Base-by-base conservation (phyloP, 2,888 invertebrate genomes). In the Cryptus armator region DNA sequence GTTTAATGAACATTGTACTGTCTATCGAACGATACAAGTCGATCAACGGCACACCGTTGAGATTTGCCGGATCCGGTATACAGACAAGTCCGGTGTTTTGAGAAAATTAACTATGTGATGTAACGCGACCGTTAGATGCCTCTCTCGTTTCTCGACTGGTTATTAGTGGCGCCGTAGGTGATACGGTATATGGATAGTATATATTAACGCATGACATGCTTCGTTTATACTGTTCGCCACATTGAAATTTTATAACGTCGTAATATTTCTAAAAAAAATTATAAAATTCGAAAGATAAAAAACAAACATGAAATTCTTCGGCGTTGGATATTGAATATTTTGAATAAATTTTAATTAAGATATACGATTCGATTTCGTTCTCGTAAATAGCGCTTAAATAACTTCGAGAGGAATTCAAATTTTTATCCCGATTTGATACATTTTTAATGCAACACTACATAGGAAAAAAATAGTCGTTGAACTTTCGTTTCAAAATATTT, bases 101-200 rank as follows among this genome's bases (percentile, higher is more conserved):
- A 78, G 78, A 84, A 87, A 86, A 87, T 87, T 85, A 84, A 84
- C 80, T 84, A 84, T 85, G 81, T 87, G 86, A 87, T 86, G 86
- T 87, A 87, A 87, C 84, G 81, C 74, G 81, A 87, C 87, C 87
- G 87, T 87, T 87, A 87, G 86, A 43, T 80, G 84, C 81, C 81
- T 79, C 59, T 32, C 59, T 62, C 84, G 74, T 78, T 75, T 81
- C 48, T 46, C 86, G 87, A 86, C 83, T 87, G 87, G 86, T 87
- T 87, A 84, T 87, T 86, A 87, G 74, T 80, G 76, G 86, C 81
- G 71, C 79, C 76, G 67, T 78, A 82, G 77, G 75, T 86, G 85
- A 81, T 77, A 84, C 81, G 77, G 74, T 81, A 78, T 70, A 78
- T 68, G 62, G 12, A 68, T 46, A 24, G 74, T 68, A 70, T 74